Evolutionary conservation across 2,888 invertebrate species (phyloP).

Genomic region (Pelosia muscerda): DNA sequence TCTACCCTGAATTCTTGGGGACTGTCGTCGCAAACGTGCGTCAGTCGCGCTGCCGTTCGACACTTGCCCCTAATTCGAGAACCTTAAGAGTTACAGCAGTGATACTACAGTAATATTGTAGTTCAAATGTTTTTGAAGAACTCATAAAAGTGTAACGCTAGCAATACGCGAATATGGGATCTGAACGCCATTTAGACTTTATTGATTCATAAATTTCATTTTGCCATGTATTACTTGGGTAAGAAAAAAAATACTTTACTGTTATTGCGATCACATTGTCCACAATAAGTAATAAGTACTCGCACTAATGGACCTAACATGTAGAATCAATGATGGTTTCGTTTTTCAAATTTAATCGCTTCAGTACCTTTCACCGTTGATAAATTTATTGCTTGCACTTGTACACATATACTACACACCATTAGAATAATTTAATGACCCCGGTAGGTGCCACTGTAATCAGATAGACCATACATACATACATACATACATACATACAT

Average conservation of each 20-base stretch:
- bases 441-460: too few relatives aligned
- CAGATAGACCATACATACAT: too few relatives aligned
- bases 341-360: not conserved
- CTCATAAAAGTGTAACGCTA: slow-evolving; percentile 45
- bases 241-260: not conserved
- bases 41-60: slow-evolving; percentile 10
- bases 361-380: too few relatives aligned
- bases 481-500: too few relatives aligned
- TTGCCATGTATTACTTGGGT: slow-evolving; percentile 11
- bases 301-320: not conserved
- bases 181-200: slow-evolving; percentile 39
- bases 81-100: slow-evolving; percentile 22
- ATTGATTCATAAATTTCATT: slow-evolving; percentile 54
- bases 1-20: slow-evolving; percentile 41
- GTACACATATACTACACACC: too few relatives aligned
- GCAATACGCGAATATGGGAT: slow-evolving; percentile 43
- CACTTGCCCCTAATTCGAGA: slow-evolving; percentile 17
- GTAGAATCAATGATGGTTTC: not conserved
- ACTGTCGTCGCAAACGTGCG: slow-evolving; percentile 24
- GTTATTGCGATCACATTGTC: not conserved
- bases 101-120: slow-evolving; percentile 25
- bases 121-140: slow-evolving; percentile 44
- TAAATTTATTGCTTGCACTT: too few relatives aligned
- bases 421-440: too few relatives aligned
- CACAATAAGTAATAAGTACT: not conserved